Percentiles rank a stretch among this genome's conserved stretches.
These are phyloP conservation scores for Ormyrus thymus DNA, from an alignment of 2,888 invertebrate genomes.

Conservation along the genomic window DNA sequence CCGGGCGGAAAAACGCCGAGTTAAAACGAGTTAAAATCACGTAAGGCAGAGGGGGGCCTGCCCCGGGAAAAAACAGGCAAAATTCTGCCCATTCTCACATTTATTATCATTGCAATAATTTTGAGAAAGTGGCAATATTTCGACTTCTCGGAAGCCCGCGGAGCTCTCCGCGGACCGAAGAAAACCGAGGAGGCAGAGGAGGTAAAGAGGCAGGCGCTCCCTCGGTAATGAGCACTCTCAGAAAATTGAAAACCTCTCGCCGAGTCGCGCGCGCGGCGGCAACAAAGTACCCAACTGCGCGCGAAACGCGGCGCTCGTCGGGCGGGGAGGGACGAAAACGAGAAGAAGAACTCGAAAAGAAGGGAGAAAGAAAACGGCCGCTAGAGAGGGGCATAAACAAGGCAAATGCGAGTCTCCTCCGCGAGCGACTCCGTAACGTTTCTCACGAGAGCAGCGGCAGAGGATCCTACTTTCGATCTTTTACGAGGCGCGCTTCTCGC, in stretches of 20 bases:
- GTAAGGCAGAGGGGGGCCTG: not conserved
- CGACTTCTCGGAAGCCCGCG: slow-evolving; percentile 31
- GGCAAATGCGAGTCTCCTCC: slow-evolving; percentile 27
- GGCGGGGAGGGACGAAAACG: not conserved
- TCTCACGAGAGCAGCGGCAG: slow-evolving; percentile 39
- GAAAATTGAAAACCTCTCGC: slow-evolving; percentile 52
- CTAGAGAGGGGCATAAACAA: slow-evolving; percentile 29
- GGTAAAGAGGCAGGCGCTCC: not conserved
- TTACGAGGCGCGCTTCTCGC: slow-evolving; percentile 44
- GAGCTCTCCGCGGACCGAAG: not conserved
- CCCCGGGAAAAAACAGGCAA: not conserved
- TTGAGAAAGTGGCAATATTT: slow-evolving; percentile 49
- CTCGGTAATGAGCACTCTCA: slow-evolving; percentile 43
- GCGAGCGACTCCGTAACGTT: slow-evolving; percentile 5
- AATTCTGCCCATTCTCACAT: slow-evolving; percentile 19
- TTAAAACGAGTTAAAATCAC: slow-evolving; percentile 16
- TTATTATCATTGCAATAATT: slow-evolving; percentile 47
- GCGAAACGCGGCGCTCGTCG: not conserved
- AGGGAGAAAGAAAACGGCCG: not conserved
- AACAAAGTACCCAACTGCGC: not conserved
- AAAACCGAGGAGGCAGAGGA: no score
- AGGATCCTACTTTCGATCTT: slow-evolving; percentile 48
- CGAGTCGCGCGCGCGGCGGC: slow-evolving; percentile 6
- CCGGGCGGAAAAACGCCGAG: not conserved
- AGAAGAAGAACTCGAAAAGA: not conserved